Base-by-base conservation (phyloP, 2,888 invertebrate species). In the Thysanoteuthis rhombus region DNA sequence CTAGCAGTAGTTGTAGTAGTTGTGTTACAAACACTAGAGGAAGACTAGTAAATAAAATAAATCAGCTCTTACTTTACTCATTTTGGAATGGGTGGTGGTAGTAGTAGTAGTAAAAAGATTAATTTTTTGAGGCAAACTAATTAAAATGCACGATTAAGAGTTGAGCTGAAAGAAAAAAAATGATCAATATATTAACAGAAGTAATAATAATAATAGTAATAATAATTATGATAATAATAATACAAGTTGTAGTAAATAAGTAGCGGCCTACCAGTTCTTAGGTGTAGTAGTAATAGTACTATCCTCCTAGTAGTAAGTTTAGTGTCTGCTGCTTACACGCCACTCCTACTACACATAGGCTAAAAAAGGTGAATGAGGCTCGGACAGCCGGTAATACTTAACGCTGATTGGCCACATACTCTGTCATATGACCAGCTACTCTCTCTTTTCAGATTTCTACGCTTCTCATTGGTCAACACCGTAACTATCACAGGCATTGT, bases 321-420 rank as follows among this genome's bases (percentile, higher is more conserved):
- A 47, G 16, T 8, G n/a, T 75, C 75, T 75, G 36, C n/a, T 75
- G n/a, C 75, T 52, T 75, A 75, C 75, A 36, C 75, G 36, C 75
- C 75, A 75, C 75, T 75, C 75, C 75, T 75, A 75, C 75, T 75
- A 75, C 75, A 36, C 75, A 75, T n/a, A n/a, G 36, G 36, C 75
- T 75, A 75, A 75, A 75, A 75, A 75, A 75, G 75, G 75, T 75
- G 75, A 75, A 75, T 75, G 75, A 75, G 75, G 75, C n/a, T 75
- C 75, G 75, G 75, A 75, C n/a, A n/a, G 75, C 75, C 75, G 75
- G n/a, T 75, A 75, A 75, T 36, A 75, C 19, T 36, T 36, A 10
- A 75, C 16, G 75, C 4, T 75, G n/a, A 75, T 75, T 75, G 75
- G 75, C n/a, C 2, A 75, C 75, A 75, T 75, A 75, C n/a, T n/a